Evolutionary conservation across 2,888 invertebrate genomes (phyloP).

Genomic region (Dicyrtoma fusca): DNA sequence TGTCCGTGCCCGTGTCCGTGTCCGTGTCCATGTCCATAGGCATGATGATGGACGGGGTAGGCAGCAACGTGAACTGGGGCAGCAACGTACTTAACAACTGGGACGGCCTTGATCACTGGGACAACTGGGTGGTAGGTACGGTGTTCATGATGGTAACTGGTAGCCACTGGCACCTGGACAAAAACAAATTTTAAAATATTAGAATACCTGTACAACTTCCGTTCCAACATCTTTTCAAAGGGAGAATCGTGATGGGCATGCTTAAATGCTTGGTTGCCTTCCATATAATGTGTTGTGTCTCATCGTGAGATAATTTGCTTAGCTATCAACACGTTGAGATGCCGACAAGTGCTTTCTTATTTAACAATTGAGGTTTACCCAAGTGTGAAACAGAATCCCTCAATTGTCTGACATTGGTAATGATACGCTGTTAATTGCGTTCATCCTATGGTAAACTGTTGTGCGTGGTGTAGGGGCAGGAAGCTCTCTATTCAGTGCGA

Average conservation of each 20-base stretch:
- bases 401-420: too few species aligned
- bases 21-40: constrained; percentile 37
- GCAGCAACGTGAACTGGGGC: constrained; percentile 31
- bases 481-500: too few species aligned
- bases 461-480: too few species aligned
- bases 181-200: not conserved
- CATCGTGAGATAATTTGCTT: too few species aligned
- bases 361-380: not conserved
- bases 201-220: not conserved
- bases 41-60: constrained; percentile 42
- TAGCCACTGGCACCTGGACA: constrained; percentile 52
- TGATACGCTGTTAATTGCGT: too few species aligned
- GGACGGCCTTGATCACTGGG: constrained; percentile 52
- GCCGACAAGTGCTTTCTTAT: not conserved
- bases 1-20: constrained; percentile 38
- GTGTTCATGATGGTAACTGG: constrained; percentile 55
- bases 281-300: too few species aligned
- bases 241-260: too few species aligned
- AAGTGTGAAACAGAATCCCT: not conserved
- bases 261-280: too few species aligned
- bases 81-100: constrained; percentile 48
- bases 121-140: constrained; percentile 55
- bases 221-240: too few species aligned
- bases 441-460: too few species aligned
- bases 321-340: too few species aligned